Evolutionary conservation across 2,888 invertebrate genomes (phyloP).

Genomic region (Acleris literana): DNA sequence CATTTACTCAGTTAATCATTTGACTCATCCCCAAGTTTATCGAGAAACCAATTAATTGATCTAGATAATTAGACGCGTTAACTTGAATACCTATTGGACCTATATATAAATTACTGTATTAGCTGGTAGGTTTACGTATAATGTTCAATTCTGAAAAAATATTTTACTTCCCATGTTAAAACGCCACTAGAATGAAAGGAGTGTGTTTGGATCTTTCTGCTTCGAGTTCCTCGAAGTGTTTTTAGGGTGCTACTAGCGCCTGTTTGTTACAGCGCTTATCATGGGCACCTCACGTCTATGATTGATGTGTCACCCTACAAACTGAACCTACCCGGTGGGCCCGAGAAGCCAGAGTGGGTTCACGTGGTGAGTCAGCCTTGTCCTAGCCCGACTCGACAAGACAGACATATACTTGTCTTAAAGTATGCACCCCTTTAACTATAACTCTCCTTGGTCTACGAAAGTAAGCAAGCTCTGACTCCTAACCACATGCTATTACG

Average conservation of each 20-base stretch:
- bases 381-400: slow-evolving; percentile 42
- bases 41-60: slow-evolving; percentile 4
- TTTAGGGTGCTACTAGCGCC: slow-evolving; percentile 80
- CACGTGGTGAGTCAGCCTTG: slow-evolving; percentile 89
- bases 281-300: slow-evolving; percentile 97
- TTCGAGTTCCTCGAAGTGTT: slow-evolving; percentile 67
- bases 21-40: not conserved
- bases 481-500: too few relatives aligned
- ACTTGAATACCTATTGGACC: not conserved
- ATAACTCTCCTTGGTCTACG: too few relatives aligned
- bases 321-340: slow-evolving; percentile 94
- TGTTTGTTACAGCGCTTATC: slow-evolving; percentile 96
- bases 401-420: not conserved
- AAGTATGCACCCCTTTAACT: too few relatives aligned
- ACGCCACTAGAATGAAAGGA: slow-evolving; percentile 39
- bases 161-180: slow-evolving; percentile 9
- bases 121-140: too few relatives aligned
- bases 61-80: not conserved
- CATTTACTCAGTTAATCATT: not conserved
- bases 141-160: too few relatives aligned
- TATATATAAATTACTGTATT: too few relatives aligned
- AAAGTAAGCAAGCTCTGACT: too few relatives aligned
- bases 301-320: slow-evolving; percentile 99
- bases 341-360: slow-evolving; percentile 92
- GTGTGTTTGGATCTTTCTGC: slow-evolving; percentile 43